Evolutionary conservation across 37 sponge, comb jelly and placozoan species (phyloP), one percentile per base, ranked within the genome.

Genomic region (Ianthella basta): DNA sequence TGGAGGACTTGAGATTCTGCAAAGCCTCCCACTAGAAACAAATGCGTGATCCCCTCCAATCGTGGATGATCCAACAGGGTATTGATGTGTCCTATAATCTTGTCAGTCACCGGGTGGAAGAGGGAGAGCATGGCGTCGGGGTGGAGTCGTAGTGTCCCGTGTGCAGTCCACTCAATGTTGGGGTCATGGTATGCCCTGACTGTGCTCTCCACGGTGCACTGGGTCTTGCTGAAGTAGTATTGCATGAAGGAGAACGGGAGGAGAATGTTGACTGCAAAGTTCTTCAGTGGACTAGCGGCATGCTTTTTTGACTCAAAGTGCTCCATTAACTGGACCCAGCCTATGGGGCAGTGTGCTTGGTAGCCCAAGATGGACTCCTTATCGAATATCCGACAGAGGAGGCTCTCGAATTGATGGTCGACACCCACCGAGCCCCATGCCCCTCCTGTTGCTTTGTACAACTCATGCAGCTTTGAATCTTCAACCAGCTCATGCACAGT

Each of bases 21-120:
- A 87, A 93, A 93, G n/a, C 94, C 94, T 75, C 94, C 94, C 35
- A 93, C 94, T 25, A 93, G 87, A 79, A 93, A 93, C 15, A 89
- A 70, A 64, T 93, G 89, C 34, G 60, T 38, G 32, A 93, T 89
- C 1, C 80, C 41, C 1, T 30, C 29, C 14, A 93, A 79, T 13
- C 92, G 64, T 57, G 92, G 86, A 35, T 93, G 80, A 53, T 34
- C 39, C 19, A 95, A 74, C 3, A 95, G 65, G 8, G 55, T 66
- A 18, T 84, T 79, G 24, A 95, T 92, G 84, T 95, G 91, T 2
- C 87, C 78, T 0, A 92, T 63, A 27, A 92, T 88, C 44, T 90
- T 80, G 30, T 55, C 74, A 14, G 89, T 81, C 0, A 92, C 86
- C 3, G 96, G 96, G 16, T 87, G 81, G 83, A 95, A 95, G 35